phyloP scores from a whole-genome alignment of 2,113 vertebrate species.

The Tenrec ecaudatus region DNA sequence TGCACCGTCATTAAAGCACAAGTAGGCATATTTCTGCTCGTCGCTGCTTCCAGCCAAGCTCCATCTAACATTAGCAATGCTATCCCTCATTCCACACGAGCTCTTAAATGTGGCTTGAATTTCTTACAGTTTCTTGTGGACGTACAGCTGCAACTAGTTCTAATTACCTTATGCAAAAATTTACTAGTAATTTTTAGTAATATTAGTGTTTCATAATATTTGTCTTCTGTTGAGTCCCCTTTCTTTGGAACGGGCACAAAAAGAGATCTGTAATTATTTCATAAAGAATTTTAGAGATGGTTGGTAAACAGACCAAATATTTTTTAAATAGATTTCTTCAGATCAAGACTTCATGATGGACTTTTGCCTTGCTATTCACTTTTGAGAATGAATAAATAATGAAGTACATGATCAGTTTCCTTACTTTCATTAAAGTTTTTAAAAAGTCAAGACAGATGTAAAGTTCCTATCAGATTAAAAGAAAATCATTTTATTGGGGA shows the following conservation, averaged over 20 bases:
- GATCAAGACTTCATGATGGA: background rate
- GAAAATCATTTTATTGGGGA: too few species aligned
- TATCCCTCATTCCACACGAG: background rate
- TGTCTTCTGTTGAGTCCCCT: background rate
- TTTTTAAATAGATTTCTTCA: conserved; percentile 19
- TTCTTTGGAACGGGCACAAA: background rate
- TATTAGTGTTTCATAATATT: background rate
- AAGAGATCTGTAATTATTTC: background rate
- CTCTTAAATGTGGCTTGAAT: background rate
- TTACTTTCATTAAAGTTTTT: background rate
- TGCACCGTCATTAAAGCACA: too few species aligned
- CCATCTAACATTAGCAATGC: too few species aligned
- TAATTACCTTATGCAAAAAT: too few species aligned
- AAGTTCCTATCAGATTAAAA: conserved; percentile 54
- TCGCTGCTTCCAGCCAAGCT: too few species aligned
- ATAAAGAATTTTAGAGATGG: background rate
- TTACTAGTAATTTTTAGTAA: background rate
- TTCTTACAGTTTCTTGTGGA: background rate
- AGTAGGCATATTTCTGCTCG: too few species aligned
- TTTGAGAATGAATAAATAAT: conserved; percentile 53
- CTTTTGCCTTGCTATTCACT: conserved; percentile 51
- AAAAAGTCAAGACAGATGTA: conserved; percentile 28
- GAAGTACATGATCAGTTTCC: background rate
- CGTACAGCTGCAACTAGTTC: background rate
- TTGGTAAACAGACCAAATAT: background rate